Evolutionary conservation across 1,140 invertebrate species (phyloP), one percentile per base, ranked within the genome.

Genomic region (Drosophila kikkawai): DNA sequence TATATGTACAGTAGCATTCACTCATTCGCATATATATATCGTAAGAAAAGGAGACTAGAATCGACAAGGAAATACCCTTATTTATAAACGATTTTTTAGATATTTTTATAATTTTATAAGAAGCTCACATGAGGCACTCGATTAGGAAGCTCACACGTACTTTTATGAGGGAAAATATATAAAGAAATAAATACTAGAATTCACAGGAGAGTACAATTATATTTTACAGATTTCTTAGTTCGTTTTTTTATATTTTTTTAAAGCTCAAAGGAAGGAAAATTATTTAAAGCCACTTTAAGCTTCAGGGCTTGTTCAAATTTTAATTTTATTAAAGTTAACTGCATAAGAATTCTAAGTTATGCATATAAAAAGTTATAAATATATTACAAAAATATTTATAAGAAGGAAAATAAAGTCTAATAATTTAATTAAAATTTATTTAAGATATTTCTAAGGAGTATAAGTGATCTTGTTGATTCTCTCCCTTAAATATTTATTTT

Each of bases 1-100:
- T 36, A 65, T 13, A 55, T 15, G 34, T 11, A 48, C 13, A 59
- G 17, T 67, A 12, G 68, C 34, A 74, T 15, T 63, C 32, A 42
- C 37, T 59, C 37, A 60, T 41, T 57, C 32, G 17, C 22, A 45
- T 22, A 67, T 44, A 67, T 44, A 42, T 47, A 45, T 22, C 15
- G n/a, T n/a, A 17, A 1, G 11, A 4, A 11, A 19, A 22, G 7
- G 11, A 32, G 32, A 13, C 6, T 11, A 7, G 4, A 29, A 36
- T 13, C 37, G 67, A 66, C 32, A 17, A 5, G 8, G 2, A 1
- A 13, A 55, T 70, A 67, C 67, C 17, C 67, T 65, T 15, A 7
- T 8, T 19, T 22, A 9, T 15, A 5, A 8, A 6, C 7, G 12
- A 53, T 37, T 22, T 22, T 3, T 22, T 3, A 51, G 50, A 0